These are phyloP conservation scores for Perizoma affinitatum DNA, from an alignment of 2,888 invertebrate genomes.

Conservation along the genomic window DNA sequence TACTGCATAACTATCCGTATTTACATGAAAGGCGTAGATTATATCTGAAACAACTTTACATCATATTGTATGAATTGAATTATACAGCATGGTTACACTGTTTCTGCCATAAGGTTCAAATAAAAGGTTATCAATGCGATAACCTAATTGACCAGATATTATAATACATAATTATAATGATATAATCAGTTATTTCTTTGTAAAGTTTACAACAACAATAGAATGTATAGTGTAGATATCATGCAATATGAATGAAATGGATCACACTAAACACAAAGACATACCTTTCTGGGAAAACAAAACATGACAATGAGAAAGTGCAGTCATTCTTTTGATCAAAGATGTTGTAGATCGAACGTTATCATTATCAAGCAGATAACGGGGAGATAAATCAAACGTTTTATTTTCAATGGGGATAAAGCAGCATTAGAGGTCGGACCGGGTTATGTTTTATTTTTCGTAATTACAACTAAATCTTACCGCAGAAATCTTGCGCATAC, in stretches of 20 bases:
- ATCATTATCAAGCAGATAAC: slow-evolving; percentile 75
- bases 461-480: slow-evolving; percentile 35
- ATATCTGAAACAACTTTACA: too few species aligned
- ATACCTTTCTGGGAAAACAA: slow-evolving; percentile 74
- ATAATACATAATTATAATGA: slow-evolving; percentile 36
- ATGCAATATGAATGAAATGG: slow-evolving; percentile 31
- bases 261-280: slow-evolving; percentile 41
- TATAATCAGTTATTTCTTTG: too few species aligned
- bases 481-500: slow-evolving; percentile 27
- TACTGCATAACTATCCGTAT: too few species aligned
- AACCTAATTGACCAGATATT: slow-evolving; percentile 27
- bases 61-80: too few species aligned
- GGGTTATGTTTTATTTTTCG: slow-evolving; percentile 22
- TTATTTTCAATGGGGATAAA: slow-evolving; percentile 45
- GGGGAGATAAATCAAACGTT: slow-evolving; percentile 64
- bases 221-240: slow-evolving; percentile 11
- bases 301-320: slow-evolving; percentile 59
- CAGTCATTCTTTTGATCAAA: slow-evolving; percentile 53
- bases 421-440: slow-evolving; percentile 36
- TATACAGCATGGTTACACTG: too few species aligned
- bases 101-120: neutral
- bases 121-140: slow-evolving; percentile 52
- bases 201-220: slow-evolving; percentile 8
- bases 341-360: slow-evolving; percentile 68
- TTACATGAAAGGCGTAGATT: too few species aligned